Evolutionary conservation across 2,888 invertebrate genomes (phyloP), one percentile per base, ranked within the genome.

Genomic region (Luperina testacea): DNA sequence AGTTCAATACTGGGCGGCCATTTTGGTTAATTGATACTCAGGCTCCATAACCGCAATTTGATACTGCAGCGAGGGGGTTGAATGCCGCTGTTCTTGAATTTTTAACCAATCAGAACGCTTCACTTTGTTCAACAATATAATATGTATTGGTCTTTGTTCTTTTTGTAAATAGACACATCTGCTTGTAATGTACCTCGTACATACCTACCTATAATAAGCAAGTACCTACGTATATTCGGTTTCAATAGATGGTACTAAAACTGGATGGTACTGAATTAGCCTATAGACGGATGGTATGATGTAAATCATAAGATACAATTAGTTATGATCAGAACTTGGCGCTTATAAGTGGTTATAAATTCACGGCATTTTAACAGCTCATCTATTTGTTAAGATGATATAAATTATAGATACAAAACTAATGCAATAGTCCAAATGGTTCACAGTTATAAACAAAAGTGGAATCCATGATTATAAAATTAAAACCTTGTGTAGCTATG

Each of bases 11-110:
- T 79, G 87, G 87, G 87, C 92, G 91, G 93, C 93, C 93, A 93
- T 93, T 92, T 93, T 93, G 89, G 92, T 91, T 93, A 91, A 93
- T 87, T 92, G 93, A 93, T 93, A 93, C 92, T 87, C 87, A 75
- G 89, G 92, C 91, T 93, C 93, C 90, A 92, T 93, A 89, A 92
- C 93, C 89, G 93, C 89, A 93, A 93, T 87, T 85, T 89, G 92
- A 93, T 91, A 92, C 91, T 85, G 87, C 87, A 87, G 77, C 84
- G 69, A 81, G 90, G 90, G 93, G 93, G 93, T 92, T 90, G 90
- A 90, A 90, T 85, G 86, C 85, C 85, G 89, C 89, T 91, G 88
- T 91, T 92, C 91, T 92, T 85, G 51, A 79, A 81, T 86, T 88
- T 87, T 89, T 84, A 90, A 86, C 93, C 93, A 93, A 93, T 93